Base-by-base conservation (phyloP, 2,113 vertebrate species). In the pig (Sus scrofa) region DNA sequence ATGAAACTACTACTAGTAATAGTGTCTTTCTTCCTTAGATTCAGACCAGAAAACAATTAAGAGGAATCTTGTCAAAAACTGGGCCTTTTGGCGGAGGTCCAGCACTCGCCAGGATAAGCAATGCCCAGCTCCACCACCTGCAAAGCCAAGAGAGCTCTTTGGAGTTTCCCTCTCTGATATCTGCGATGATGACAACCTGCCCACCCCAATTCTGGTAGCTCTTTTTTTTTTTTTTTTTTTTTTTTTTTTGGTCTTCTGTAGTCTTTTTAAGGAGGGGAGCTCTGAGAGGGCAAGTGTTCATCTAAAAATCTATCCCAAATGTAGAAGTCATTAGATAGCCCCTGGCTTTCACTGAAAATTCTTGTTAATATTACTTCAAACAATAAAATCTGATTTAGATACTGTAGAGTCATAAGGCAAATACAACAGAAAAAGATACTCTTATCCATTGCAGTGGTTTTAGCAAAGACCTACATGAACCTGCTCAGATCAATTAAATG, bases 151-250 rank as follows among this genome's bases (percentile, higher is more conserved):
- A 58, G 98, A 98, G 54, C 99, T 99, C 86, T 99, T 99, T 85
- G 99, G 99, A 54, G 98, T 98, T 93, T 98, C 99, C 27, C 98
- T 99, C 65, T 96, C 97, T 96, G 94, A 98, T 78, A 96, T 99
- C 91, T 99, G 99, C 74, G 96, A 98, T 22, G 99, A 99, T 75
- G 98, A 98, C 77, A 98, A 98, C 96, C 98, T 99, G 96, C 99
- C 99, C 75, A 99, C 99, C 87, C 98, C 99, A 12, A 97, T 99
- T 84, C 98, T 99, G 99, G 99, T 99, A 98, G 99, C 99, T 98
- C 92, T 44, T 44, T 8, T 44, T 44, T 8, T 44, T 44, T 8
- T 44, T 44, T 8, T 44, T 44, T 44, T 44, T 44, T 44, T 44
- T 44, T 44, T 44, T 44, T 44, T 39, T 37, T 63, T 19, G 65